Percentiles rank a stretch among this genome's conserved stretches.
These are phyloP conservation scores for Amphipoea oculea DNA, from an alignment of 2,888 invertebrate genomes.

Conservation along the genomic window DNA sequence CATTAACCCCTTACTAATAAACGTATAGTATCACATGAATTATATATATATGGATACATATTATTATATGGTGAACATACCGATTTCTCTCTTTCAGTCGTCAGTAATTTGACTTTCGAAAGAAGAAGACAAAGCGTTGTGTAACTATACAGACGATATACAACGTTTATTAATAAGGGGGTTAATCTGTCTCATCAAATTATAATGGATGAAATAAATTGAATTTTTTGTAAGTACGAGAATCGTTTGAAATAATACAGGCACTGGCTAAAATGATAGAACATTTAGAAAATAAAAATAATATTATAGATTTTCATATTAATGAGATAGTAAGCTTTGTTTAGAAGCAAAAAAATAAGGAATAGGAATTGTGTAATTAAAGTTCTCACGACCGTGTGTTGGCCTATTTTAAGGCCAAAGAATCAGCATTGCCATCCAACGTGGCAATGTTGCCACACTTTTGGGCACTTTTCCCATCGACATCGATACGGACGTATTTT, in stretches of 20 bases:
- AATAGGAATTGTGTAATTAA: neutral
- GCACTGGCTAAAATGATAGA: too few relatives aligned
- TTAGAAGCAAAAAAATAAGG: neutral
- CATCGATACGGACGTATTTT: neutral
- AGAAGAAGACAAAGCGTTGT: too few relatives aligned
- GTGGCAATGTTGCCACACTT: neutral
- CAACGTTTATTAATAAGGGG: too few relatives aligned
- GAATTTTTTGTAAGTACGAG: neutral
- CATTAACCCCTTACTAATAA: neutral
- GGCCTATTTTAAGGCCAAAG: neutral
- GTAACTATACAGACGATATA: too few relatives aligned
- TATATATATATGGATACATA: too few relatives aligned
- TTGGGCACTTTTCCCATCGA: neutral
- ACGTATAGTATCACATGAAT: too few relatives aligned
- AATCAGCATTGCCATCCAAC: neutral
- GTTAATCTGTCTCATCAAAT: constrained; percentile 13
- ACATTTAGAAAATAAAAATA: neutral
- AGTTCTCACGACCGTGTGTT: neutral
- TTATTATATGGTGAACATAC: too few relatives aligned
- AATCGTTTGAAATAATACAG: neutral
- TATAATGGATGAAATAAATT: constrained; percentile 10
- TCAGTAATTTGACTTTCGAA: too few relatives aligned
- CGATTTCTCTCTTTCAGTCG: too few relatives aligned
- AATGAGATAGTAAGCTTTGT: neutral
- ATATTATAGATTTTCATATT: neutral